These are phyloP conservation scores for Drosophila helvetica DNA, from an alignment of 2,888 invertebrate species.

Conservation along the genomic window DNA sequence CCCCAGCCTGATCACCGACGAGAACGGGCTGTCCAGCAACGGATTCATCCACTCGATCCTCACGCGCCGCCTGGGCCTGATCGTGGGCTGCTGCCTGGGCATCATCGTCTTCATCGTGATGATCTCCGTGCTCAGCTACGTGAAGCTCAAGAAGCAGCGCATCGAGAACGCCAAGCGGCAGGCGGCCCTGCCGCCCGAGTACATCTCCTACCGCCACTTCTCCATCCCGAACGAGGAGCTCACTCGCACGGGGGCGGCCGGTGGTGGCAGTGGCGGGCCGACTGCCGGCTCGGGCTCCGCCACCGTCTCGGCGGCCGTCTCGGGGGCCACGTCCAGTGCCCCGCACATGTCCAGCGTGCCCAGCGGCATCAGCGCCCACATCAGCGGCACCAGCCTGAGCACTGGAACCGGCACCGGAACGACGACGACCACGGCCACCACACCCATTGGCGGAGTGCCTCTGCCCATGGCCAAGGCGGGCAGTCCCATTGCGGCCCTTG, in stretches of 20 bases:
- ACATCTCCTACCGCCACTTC: conserved; percentile 91
- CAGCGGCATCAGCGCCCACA: conserved; percentile 83
- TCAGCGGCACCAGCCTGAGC: conserved; percentile 82
- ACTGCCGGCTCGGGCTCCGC: conserved; percentile 28
- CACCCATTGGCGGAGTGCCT: conserved; percentile 66
- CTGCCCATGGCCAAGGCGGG: conserved; percentile 58
- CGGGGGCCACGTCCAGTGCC: conserved; percentile 45
- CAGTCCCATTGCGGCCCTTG: conserved; percentile 60
- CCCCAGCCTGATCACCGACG: conserved; percentile 86
- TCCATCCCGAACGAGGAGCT: conserved; percentile 88
- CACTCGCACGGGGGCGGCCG: conserved; percentile 65
- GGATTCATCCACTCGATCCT: conserved; percentile 90
- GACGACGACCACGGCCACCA: conserved; percentile 77
- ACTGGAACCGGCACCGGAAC: conserved; percentile 75
- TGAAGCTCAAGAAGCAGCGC: conserved; percentile 93
- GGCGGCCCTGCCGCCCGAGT: conserved; percentile 90
- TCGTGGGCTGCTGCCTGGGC: conserved; percentile 94
- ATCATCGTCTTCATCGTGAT: conserved; percentile 93
- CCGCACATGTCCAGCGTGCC: conserved; percentile 81
- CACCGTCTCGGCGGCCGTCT: conserved; percentile 9
- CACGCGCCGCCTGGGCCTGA: conserved; percentile 91
- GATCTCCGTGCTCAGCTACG: conserved; percentile 92
- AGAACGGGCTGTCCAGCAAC: conserved; percentile 86
- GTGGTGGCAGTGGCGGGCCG: conserved; percentile 20
- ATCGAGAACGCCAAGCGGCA: conserved; percentile 88